These are phyloP conservation scores for Diabrotica balteata DNA, from an alignment of 2,888 invertebrate genomes.

Conservation along the genomic window DNA sequence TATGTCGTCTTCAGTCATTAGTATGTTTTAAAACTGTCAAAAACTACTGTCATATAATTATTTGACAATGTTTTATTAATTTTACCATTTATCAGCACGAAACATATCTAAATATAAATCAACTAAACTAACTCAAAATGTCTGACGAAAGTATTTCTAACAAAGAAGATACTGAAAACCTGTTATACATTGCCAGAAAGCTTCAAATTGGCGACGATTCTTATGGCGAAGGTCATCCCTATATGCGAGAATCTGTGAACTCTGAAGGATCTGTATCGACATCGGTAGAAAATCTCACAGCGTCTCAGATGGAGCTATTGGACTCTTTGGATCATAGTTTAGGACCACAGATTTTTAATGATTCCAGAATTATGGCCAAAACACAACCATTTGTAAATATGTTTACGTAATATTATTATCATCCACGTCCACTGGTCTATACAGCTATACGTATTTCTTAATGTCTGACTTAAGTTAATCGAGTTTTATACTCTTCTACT, in stretches of 20 bases:
- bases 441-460: neutral
- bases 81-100: too few relatives aligned
- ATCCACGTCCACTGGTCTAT: neutral
- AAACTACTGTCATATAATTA: too few relatives aligned
- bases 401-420: neutral
- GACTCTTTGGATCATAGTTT: constrained; percentile 11
- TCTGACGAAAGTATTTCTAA: constrained; percentile 44
- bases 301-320: constrained; percentile 11
- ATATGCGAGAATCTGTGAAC: constrained; percentile 28
- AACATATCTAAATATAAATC: too few relatives aligned
- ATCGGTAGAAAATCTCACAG: neutral
- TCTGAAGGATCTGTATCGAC: constrained; percentile 17
- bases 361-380: constrained; percentile 38
- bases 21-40: too few relatives aligned
- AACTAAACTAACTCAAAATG: constrained; percentile 26
- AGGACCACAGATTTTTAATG: constrained; percentile 36
- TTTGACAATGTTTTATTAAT: too few relatives aligned
- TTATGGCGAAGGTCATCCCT: constrained; percentile 33
- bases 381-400: constrained; percentile 44
- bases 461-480: too few relatives aligned
- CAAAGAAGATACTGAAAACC: constrained; percentile 44
- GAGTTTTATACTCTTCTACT: too few relatives aligned
- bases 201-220: constrained; percentile 41
- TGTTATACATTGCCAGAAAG: constrained; percentile 42
- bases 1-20: too few relatives aligned